Percentiles rank a stretch among this genome's conserved stretches.
Evolutionary conservation across 2,113 vertebrate genomes (phyloP).

Genomic region (Gobiocypris rarus): DNA sequence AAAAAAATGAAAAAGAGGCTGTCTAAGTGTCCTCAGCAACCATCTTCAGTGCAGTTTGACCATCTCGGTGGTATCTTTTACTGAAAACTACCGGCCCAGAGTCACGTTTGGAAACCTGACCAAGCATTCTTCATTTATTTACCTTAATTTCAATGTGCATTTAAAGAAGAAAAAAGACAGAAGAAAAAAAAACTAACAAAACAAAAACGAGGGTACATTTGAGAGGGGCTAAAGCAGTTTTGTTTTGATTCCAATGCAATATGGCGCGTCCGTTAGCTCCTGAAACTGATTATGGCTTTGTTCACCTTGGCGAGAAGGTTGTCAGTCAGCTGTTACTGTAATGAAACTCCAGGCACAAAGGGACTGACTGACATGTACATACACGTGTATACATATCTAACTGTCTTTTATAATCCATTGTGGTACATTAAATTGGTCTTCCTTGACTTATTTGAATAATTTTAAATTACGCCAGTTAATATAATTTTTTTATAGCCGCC

Average conservation of each 20-base stretch:
- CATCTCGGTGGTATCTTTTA: slow-evolving; percentile 28
- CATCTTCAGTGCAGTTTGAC: slow-evolving; percentile 67
- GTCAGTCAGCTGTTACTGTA: slow-evolving; percentile 74
- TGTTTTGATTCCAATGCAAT: slow-evolving; percentile 80
- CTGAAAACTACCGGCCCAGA: slow-evolving; percentile 67
- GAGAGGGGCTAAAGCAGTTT: slow-evolving; percentile 66
- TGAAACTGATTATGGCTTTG: slow-evolving; percentile 65
- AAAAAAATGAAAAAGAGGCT: slow-evolving; percentile 69
- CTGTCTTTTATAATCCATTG: slow-evolving; percentile 84
- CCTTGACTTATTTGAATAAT: slow-evolving; percentile 76
- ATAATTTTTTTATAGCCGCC: slow-evolving; percentile 78
- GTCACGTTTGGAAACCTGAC: slow-evolving; percentile 77
- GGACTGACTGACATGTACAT: slow-evolving; percentile 91
- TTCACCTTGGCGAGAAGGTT: slow-evolving; percentile 69
- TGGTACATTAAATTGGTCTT: slow-evolving; percentile 91
- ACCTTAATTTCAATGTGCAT: slow-evolving; percentile 72
- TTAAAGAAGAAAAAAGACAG: slow-evolving; percentile 56
- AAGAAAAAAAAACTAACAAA: slow-evolving; percentile 55
- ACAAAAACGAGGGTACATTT: slow-evolving; percentile 61
- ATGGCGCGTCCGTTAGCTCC: slow-evolving; percentile 69
- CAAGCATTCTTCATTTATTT: slow-evolving; percentile 72
- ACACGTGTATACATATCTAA: slow-evolving; percentile 79
- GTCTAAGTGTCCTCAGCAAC: slow-evolving; percentile 72
- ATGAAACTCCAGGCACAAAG: slow-evolving; percentile 79
- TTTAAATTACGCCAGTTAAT: slow-evolving; percentile 79